These are phyloP conservation scores for Scolanthus callimorphus DNA, from an alignment of 92 coral and sea anemone genomes.

Conservation along the genomic window DNA sequence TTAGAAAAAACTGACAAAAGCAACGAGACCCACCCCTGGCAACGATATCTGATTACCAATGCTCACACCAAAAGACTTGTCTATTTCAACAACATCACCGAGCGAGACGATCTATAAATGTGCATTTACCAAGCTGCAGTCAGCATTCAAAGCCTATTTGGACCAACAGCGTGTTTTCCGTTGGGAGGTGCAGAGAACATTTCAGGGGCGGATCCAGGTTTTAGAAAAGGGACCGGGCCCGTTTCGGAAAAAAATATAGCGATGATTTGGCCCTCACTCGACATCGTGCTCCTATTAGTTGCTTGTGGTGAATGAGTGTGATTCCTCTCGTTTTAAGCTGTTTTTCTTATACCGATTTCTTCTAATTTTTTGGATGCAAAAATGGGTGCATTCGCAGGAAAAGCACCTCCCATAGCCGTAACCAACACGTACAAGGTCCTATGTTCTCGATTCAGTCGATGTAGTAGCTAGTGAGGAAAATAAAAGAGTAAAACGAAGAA, in stretches of 20 bases:
- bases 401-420: not conserved
- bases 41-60: not conserved
- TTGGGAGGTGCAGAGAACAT: not conserved
- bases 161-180: not conserved
- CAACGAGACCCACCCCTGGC: not conserved
- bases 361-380: too few relatives aligned
- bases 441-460: not conserved
- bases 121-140: not conserved
- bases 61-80: not conserved
- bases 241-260: too few relatives aligned
- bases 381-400: not conserved
- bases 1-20: not conserved
- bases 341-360: too few relatives aligned
- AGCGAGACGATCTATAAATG: not conserved
- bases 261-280: not conserved
- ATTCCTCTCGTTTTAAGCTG: too few relatives aligned
- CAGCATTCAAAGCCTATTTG: not conserved
- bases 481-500: not conserved
- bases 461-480: not conserved
- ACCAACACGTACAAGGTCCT: not conserved
- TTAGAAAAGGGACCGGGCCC: too few relatives aligned
- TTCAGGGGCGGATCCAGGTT: too few relatives aligned
- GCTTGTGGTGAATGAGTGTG: not conserved
- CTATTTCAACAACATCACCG: not conserved
- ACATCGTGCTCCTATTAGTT: not conserved